Base-by-base conservation (phyloP, 64 coral and sea anemone species). In the Catalaphyllia jardinei region DNA sequence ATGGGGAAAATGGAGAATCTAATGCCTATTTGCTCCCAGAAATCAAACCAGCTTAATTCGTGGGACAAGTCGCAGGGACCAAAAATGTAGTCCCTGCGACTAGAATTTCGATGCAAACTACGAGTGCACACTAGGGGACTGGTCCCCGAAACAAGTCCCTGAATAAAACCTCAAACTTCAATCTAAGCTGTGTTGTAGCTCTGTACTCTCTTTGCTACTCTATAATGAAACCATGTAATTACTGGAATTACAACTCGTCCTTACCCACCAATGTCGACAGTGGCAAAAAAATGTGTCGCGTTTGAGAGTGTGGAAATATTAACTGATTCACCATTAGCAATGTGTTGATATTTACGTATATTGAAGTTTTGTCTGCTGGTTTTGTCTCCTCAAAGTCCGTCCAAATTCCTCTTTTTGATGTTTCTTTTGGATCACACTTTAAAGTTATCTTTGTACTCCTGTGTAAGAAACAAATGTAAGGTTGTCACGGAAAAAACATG, bases 191-290 rank as follows among this genome's bases (percentile, higher is more conserved):
- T 86, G n/a, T 50, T 86, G 63, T 86, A 71, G 82, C 63, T 20
- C 71, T 86, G 7, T 87, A 87, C 50, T 87, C 86, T 59, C 69
- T 87, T 35, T 87, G 67, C 5, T 75, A 75, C 24, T 59, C 67
- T 29, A 17, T 87, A 19, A 87, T 87, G 1, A 75, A 59, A 52
- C 50, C 67, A 55, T 83, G n/a, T 89, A 79, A 75, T 65, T 89
- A 78, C 60, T 89, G 87, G 75, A 35, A 35, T 35, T 35, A 35
- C 33, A 76, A 89, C 77, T 22, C 42, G 3, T 35, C 87, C 46
- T 78, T 78, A 89, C 12, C 74, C 14, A 60, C 27, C 20, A 89
- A n/a, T n/a, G n/a, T n/a, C n/a, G n/a, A n/a, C n/a, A n/a, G n/a
- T n/a, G n/a, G n/a, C n/a, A n/a, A n/a, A n/a, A n/a, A n/a, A n/a